Conservation (phyloP, 2,888 invertebrate genomes). For the Papilio protenor region DNA sequence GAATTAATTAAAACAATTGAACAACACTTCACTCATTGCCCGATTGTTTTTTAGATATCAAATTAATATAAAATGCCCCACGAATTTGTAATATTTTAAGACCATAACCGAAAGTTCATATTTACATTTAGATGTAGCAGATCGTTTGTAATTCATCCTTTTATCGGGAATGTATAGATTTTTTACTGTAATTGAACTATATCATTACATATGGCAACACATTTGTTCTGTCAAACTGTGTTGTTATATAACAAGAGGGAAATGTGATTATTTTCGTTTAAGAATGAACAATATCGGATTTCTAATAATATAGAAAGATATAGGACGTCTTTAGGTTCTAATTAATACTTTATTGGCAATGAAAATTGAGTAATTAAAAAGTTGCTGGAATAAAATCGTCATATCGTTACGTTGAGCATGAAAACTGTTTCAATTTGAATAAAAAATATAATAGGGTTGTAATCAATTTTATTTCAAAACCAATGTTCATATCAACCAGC, state of each 20-base stretch:
- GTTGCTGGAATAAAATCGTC: background rate
- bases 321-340: too few relatives aligned
- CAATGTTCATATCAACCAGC: background rate
- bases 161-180: slow-evolving; percentile 66
- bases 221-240: slow-evolving; percentile 47
- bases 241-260: slow-evolving; percentile 31
- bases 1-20: background rate
- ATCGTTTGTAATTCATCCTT: slow-evolving; percentile 65
- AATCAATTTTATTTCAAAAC: too few relatives aligned
- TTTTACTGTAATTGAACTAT: slow-evolving; percentile 56
- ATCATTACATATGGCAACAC: slow-evolving; percentile 51
- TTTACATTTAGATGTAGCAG: slow-evolving; percentile 74
- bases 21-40: slow-evolving; percentile 54
- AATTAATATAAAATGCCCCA: slow-evolving; percentile 73
- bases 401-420: background rate
- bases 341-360: background rate
- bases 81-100: slow-evolving; percentile 76
- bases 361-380: background rate
- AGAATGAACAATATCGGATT: background rate
- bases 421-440: background rate
- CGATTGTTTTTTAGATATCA: slow-evolving; percentile 53
- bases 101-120: slow-evolving; percentile 70
- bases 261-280: slow-evolving; percentile 30
- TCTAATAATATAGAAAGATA: background rate
- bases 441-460: too few relatives aligned